These are phyloP conservation scores for Malurus alboscapulatus DNA, from an alignment of 2,113 vertebrate species.

Conservation along the genomic window DNA sequence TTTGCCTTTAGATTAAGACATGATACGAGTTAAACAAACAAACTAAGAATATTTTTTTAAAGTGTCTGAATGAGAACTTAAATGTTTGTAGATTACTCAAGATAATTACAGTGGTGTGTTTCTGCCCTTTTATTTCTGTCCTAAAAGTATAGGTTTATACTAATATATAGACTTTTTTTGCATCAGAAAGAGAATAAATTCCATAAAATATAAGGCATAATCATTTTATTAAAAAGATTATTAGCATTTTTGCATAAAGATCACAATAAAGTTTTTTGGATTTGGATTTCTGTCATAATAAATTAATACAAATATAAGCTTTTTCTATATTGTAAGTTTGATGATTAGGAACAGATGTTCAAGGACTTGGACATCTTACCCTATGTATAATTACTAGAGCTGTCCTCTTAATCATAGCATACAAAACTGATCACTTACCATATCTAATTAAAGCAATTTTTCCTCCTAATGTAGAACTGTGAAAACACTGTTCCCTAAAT, in stretches of 20 bases:
- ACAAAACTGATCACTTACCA: slow-evolving; percentile 32
- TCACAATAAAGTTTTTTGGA: not conserved
- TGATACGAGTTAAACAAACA: not conserved
- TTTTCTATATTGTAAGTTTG: not conserved
- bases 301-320: not conserved
- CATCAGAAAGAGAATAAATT: not conserved
- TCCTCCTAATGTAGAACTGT: not conserved
- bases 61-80: not conserved
- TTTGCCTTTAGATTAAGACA: not conserved
- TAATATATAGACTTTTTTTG: not conserved
- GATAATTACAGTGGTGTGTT: not conserved
- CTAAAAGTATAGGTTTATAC: not conserved
- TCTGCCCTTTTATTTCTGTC: not conserved
- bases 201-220: not conserved
- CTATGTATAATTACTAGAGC: not conserved
- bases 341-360: slow-evolving; percentile 11
- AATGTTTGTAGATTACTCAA: not conserved
- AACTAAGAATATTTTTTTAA: not conserved
- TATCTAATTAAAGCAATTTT: slow-evolving; percentile 46
- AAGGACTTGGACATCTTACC: not conserved
- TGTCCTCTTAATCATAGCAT: slow-evolving; percentile 7
- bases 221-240: not conserved
- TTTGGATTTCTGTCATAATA: not conserved
- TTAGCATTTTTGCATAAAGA: not conserved
- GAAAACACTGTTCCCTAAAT: not conserved